These are phyloP conservation scores for Athene noctua DNA, from an alignment of 2,113 vertebrate genomes.

Conservation along the genomic window DNA sequence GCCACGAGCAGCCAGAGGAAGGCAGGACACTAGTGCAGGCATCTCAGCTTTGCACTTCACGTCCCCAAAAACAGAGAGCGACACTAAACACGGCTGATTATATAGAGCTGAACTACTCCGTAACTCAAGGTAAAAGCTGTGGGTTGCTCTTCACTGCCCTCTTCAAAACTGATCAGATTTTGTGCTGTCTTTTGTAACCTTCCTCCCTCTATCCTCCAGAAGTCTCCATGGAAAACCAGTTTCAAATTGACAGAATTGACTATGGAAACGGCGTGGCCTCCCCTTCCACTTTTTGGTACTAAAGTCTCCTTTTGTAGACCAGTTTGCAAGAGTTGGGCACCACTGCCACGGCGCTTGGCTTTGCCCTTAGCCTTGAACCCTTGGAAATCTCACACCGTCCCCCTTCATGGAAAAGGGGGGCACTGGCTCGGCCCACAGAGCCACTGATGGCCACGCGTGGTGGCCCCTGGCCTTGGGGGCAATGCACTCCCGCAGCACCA, in stretches of 20 bases:
- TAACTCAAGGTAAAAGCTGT: neutral
- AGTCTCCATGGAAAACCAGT: neutral
- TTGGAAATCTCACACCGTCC: neutral
- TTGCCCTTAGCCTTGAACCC: neutral
- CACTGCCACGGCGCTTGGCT: fast-evolving
- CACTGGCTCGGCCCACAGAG: fast-evolving
- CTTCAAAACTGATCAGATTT: neutral
- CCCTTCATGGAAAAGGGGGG: neutral
- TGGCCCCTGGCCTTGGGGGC: neutral
- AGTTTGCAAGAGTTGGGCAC: neutral
- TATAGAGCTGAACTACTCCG: neutral
- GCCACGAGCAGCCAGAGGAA: fast-evolving
- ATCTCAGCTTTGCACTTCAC: neutral
- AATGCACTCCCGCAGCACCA: fast-evolving
- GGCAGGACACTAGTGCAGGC: neutral
- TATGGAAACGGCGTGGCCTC: fast-evolving
- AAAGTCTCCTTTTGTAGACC: neutral
- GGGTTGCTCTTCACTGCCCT: neutral
- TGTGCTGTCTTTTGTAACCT: neutral
- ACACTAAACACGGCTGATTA: neutral
- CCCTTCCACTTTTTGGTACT: neutral
- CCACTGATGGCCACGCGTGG: neutral
- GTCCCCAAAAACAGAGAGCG: neutral
- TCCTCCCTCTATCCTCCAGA: neutral
- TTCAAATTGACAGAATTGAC: neutral